These are phyloP conservation scores for Pyrgus malvae DNA, from an alignment of 2,888 invertebrate genomes.

Conservation along the genomic window DNA sequence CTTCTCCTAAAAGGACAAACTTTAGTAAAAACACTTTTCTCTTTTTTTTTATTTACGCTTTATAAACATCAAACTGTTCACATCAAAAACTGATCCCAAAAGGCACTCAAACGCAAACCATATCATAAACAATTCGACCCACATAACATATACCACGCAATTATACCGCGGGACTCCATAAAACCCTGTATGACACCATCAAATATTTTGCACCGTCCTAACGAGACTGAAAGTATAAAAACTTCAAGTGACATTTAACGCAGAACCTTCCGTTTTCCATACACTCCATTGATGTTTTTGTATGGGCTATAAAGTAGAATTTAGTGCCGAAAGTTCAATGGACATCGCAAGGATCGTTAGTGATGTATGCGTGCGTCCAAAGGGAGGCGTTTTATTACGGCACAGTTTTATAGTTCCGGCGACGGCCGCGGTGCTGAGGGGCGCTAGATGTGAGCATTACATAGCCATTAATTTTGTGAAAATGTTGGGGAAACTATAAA, in stretches of 20 bases:
- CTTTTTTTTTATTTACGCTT: neutral
- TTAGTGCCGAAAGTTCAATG: conserved; percentile 33
- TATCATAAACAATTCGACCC: conserved; percentile 20
- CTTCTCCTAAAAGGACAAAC: too few species aligned
- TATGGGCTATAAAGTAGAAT: conserved; percentile 21
- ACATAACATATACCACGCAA: conserved; percentile 60
- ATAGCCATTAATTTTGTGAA: too few species aligned
- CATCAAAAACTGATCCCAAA: conserved; percentile 11
- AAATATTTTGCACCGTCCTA: conserved; percentile 64
- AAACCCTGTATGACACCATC: conserved; percentile 59
- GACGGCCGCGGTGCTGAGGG: conserved; percentile 52
- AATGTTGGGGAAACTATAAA: too few species aligned
- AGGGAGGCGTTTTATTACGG: conserved; percentile 67
- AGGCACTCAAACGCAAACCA: conserved; percentile 4
- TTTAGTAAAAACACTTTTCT: too few species aligned
- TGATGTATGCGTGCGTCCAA: conserved; percentile 69
- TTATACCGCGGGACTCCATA: conserved; percentile 56
- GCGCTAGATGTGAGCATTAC: conserved; percentile 69
- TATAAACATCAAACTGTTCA: neutral
- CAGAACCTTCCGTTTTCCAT: conserved; percentile 20
- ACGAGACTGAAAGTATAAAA: conserved; percentile 40
- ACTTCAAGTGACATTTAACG: conserved; percentile 32
- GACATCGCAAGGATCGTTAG: conserved; percentile 55
- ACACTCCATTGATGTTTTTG: conserved; percentile 30
- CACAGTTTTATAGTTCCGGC: conserved; percentile 68